Percentiles rank a stretch among this genome's conserved stretches.
Evolutionary conservation across 2,888 invertebrate species (phyloP).

Genomic region (Copidosoma aretas): DNA sequence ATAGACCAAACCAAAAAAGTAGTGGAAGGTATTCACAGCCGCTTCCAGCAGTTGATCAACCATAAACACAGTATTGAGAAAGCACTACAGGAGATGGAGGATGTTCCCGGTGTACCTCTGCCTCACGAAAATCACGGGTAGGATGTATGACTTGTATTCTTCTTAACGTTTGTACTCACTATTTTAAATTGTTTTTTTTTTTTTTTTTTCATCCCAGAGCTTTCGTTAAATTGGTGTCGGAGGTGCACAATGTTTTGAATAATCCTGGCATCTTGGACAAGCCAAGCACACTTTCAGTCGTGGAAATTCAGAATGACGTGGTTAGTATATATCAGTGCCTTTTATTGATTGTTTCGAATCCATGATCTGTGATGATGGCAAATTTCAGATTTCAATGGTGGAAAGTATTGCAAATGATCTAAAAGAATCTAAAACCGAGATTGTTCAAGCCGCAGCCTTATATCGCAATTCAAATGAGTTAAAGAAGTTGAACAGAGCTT

Average conservation of each 20-base stretch:
- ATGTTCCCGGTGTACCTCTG: constrained; percentile 48
- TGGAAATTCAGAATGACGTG: constrained; percentile 28
- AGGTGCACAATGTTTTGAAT: constrained; percentile 46
- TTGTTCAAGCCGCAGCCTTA: constrained; percentile 13
- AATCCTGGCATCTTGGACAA: constrained; percentile 30
- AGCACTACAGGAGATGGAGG: constrained; percentile 44
- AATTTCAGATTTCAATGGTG: constrained; percentile 13
- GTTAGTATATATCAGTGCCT: constrained; percentile 12
- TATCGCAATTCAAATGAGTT: constrained; percentile 3
- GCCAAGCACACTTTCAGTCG: constrained; percentile 18
- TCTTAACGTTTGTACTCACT: background rate
- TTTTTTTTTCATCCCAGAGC: constrained; percentile 42
- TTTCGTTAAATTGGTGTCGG: constrained; percentile 44
- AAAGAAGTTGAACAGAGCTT: background rate
- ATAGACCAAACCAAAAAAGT: constrained; percentile 39
- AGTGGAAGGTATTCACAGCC: constrained; percentile 44
- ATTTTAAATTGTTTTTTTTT: background rate
- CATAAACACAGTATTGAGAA: constrained; percentile 49
- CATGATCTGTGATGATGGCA: background rate
- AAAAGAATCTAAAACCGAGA: constrained; percentile 19
- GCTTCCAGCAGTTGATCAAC: constrained; percentile 45
- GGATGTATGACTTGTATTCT: background rate
- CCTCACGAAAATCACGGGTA: constrained; percentile 50
- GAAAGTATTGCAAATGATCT: constrained; percentile 19
- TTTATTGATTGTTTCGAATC: background rate